These are phyloP conservation scores for Gymnoscopelus microlampas DNA, from an alignment of 2,797 vertebrate species.

Conservation along the genomic window DNA sequence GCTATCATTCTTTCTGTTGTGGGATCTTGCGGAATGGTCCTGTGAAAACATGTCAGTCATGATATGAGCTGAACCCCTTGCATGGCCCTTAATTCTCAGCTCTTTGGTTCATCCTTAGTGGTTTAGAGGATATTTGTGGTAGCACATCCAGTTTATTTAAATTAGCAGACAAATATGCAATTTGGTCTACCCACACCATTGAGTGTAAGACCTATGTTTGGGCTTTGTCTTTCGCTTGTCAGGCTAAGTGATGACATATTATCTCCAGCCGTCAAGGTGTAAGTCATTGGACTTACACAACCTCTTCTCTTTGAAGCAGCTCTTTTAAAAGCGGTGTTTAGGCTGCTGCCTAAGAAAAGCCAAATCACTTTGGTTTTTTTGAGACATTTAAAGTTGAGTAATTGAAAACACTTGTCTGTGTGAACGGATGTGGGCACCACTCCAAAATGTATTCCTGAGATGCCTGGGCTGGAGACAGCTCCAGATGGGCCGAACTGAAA, in stretches of 20 bases:
- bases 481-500: slow-evolving; percentile 87
- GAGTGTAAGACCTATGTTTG: slow-evolving; percentile 18
- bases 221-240: background rate
- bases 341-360: slow-evolving; percentile 50
- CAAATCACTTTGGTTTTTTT: slow-evolving; percentile 71
- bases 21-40: slow-evolving; percentile 29
- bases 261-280: slow-evolving; percentile 36
- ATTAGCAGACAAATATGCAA: slow-evolving; percentile 41
- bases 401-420: slow-evolving; percentile 86
- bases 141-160: slow-evolving; percentile 22
- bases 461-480: slow-evolving; percentile 83
- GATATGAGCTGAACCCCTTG: slow-evolving; percentile 42
- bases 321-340: slow-evolving; percentile 49
- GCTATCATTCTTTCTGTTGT: slow-evolving; percentile 33
- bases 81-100: slow-evolving; percentile 43
- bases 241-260: slow-evolving; percentile 21
- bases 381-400: slow-evolving; percentile 83
- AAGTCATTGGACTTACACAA: slow-evolving; percentile 26
- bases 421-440: slow-evolving; percentile 86
- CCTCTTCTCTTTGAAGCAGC: slow-evolving; percentile 41
- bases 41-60: slow-evolving; percentile 35
- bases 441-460: slow-evolving; percentile 88
- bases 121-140: slow-evolving; percentile 49
- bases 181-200: slow-evolving; percentile 17
- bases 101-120: slow-evolving; percentile 38